A percentile compares a stretch with the other conserved stretches of the same genome.
These are phyloP conservation scores for Timema cristinae DNA, from an alignment of 2,888 invertebrate genomes.

Conservation along the genomic window DNA sequence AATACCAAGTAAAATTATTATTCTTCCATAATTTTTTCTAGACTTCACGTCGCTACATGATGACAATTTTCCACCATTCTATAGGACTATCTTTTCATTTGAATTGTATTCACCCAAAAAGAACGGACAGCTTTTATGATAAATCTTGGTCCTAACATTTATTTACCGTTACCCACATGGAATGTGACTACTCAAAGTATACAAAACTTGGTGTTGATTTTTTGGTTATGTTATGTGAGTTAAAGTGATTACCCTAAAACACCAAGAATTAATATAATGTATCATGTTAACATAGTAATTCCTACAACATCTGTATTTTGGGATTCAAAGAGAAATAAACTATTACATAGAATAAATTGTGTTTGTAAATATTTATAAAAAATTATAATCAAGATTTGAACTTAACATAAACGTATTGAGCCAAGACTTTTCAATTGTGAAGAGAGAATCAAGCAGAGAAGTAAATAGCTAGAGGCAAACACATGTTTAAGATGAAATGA, in stretches of 20 bases:
- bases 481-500: no score
- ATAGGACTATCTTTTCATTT: neutral
- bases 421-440: neutral
- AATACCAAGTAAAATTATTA: no score
- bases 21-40: no score
- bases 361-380: no score
- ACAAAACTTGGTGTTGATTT: neutral
- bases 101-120: neutral
- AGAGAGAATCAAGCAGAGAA: slow-evolving; percentile 12
- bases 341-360: no score
- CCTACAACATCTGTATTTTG: no score
- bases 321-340: no score
- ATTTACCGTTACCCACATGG: neutral
- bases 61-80: slow-evolving; percentile 2
- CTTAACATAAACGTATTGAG: neutral
- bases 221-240: neutral
- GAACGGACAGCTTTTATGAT: slow-evolving; percentile 13
- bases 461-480: neutral
- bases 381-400: no score
- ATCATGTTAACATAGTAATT: no score
- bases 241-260: neutral
- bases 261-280: neutral
- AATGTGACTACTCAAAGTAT: neutral
- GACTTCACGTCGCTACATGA: no score
- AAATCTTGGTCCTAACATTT: neutral